Conservation (phyloP, 2,888 invertebrate genomes). For the Lithophane semibrunnea region DNA sequence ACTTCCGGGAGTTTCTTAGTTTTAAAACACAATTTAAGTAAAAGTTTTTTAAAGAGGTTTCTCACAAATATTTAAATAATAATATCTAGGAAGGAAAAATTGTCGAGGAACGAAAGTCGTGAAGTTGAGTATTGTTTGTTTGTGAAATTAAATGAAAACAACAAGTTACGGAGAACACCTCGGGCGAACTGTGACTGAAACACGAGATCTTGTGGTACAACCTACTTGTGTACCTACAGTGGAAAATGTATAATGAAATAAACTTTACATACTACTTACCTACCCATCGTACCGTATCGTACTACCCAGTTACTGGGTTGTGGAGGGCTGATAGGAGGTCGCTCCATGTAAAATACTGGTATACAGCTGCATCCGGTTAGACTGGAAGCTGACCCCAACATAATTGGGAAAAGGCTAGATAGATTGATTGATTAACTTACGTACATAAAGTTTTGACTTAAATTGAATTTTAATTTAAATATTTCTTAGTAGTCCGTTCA, state of each 20-base stretch:
- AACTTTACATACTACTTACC: not conserved
- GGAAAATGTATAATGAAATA: not conserved
- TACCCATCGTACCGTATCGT: not conserved
- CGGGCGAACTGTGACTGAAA: not conserved
- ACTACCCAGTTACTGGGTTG: no score
- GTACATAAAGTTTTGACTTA: no score
- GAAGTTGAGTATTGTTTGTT: not conserved
- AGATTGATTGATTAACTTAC: no score
- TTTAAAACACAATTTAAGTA: not conserved
- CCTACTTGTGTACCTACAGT: no score
- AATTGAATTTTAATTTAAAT: not conserved
- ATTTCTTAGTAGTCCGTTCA: no score
- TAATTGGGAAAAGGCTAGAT: no score
- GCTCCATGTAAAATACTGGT: no score
- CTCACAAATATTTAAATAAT: not conserved
- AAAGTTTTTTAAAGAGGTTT: not conserved
- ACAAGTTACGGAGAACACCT: not conserved
- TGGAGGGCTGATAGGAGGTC: no score
- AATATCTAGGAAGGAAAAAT: no score
- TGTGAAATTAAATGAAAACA: conserved; percentile 5
- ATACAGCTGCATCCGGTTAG: no score
- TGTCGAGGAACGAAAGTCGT: not conserved
- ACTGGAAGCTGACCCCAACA: no score
- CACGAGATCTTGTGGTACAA: no score
- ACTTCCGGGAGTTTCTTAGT: not conserved